Evolutionary conservation across 2,113 vertebrate species (phyloP), one percentile per base, ranked within the genome.

Genomic region (Ammospiza nelsoni): DNA sequence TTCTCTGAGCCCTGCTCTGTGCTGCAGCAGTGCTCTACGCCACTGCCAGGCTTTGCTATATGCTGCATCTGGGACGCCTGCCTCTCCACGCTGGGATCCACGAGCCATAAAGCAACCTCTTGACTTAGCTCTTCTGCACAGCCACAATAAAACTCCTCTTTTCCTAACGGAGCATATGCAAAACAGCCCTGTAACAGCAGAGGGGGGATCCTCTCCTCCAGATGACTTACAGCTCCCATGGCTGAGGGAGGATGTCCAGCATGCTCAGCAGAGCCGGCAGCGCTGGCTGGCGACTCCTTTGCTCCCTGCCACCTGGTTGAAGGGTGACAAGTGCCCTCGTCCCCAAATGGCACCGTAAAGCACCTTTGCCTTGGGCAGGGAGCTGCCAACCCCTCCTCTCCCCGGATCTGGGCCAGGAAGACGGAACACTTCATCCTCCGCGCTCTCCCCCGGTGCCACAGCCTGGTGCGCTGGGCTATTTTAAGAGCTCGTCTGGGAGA

Each of bases 401-500:
- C 67, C 84, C 82, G 6, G 63, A 96, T 92, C 84, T 85, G 94
- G 91, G 96, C 89, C 95, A 94, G 91, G 63, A 91, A 89, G 82
- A 82, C 92, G 20, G 94, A 91, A 75, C 78, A 9, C 71, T 95
- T 44, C 89, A 95, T 95, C 93, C 91, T 76, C 89, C 21, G 82
- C 29, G 91, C 89, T 87, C 93, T 94, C 89, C 94, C 86, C 89
- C 57, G 11, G 91, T 94, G 95, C 91, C 93, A 92, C 84, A 91
- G 95, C 91, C 91, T 95, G 89, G 89, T 91, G 94, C 29, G 84
- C 91, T 79, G 90, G 94, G 92, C 92, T 97, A 96, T 96, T 96
- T 97, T 96, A 96, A 67, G 95, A 92, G 79, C 88, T 96, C 52
- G 91, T 92, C 96, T 93, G 90, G 92, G 93, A 96, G 96, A 91